Evolutionary conservation across 2,113 vertebrate species (phyloP).

Genomic region (Uria lomvia): DNA sequence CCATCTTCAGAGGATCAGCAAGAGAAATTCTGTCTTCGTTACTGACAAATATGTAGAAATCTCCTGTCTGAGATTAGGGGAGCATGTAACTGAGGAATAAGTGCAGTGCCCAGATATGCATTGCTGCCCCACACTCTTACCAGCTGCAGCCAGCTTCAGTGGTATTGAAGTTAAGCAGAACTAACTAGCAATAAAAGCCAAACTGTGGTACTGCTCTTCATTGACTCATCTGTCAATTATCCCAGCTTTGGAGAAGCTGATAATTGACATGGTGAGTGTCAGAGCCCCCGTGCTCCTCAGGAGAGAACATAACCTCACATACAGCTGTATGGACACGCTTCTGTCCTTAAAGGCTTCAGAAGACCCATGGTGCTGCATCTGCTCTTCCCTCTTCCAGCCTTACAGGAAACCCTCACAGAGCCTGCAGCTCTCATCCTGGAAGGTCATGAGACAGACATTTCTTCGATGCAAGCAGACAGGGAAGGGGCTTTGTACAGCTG

Average conservation of each 20-base stretch:
- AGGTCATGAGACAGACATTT: background rate
- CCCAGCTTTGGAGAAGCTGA: background rate
- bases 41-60: background rate
- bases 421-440: background rate
- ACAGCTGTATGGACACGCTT: background rate
- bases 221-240: background rate
- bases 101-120: accelerated
- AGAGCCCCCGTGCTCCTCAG: background rate
- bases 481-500: background rate
- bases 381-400: background rate
- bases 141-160: background rate
- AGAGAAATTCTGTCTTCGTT: background rate
- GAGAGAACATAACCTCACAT: background rate
- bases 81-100: background rate
- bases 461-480: background rate
- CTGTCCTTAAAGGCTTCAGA: background rate
- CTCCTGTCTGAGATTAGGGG: background rate
- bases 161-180: background rate
- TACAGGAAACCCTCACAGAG: accelerated
- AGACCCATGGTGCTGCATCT: background rate
- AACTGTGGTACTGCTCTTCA: accelerated
- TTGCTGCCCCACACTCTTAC: background rate
- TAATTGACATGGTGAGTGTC: background rate
- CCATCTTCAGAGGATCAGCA: background rate
- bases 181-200: accelerated